Base-by-base conservation (phyloP, 2,113 vertebrate genomes). In the Pavo muticus region DNA sequence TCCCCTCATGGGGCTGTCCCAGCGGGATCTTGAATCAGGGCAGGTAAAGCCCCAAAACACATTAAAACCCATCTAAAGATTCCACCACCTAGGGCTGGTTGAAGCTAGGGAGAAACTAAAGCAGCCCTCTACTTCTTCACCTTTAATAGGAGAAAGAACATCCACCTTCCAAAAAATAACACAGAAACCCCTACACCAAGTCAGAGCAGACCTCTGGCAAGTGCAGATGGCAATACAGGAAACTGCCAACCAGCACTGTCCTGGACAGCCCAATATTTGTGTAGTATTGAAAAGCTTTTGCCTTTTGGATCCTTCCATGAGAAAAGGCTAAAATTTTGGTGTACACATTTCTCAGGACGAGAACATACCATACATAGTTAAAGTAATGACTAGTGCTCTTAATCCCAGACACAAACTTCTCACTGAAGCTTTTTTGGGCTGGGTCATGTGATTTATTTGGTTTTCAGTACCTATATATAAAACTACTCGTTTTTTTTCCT, bases 381-480 rank as follows among this genome's bases (percentile, higher is more conserved):
- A 95, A 95, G 96, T 94, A 94, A 95, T 96, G 94, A 96, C 94
- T 95, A 86, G 92, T 95, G 95, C 93, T 76, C 92, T 93, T 92
- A 93, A 91, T 93, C 81, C 93, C 94, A 97, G 96, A 96, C 95
- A 89, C 87, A 96, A 95, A 95, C 91, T 91, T 96, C 68, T 95
- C 88, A 95, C 90, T 94, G 92, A 89, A 93, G 93, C 88, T 95
- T 96, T 97, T 96, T 94, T 75, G 94, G 94, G 73, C 71, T 68
- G 63, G 21, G 73, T 95, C 96, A 96, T 92, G 91, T 96, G 96
- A 96, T 91, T 90, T 54, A 69, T 91, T 93, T 0, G 78, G 96
- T 95, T 97, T 97, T 92, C 70, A 91, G 88, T n/a, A 88, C 96
- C 95, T 97, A 95, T 97, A 96, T 96, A 96, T 97, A 97, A 95